Percentiles rank a stretch among this genome's conserved stretches.
These are phyloP conservation scores for Parasteatoda lunata DNA, from an alignment of 2,888 invertebrate species.

Conservation along the genomic window DNA sequence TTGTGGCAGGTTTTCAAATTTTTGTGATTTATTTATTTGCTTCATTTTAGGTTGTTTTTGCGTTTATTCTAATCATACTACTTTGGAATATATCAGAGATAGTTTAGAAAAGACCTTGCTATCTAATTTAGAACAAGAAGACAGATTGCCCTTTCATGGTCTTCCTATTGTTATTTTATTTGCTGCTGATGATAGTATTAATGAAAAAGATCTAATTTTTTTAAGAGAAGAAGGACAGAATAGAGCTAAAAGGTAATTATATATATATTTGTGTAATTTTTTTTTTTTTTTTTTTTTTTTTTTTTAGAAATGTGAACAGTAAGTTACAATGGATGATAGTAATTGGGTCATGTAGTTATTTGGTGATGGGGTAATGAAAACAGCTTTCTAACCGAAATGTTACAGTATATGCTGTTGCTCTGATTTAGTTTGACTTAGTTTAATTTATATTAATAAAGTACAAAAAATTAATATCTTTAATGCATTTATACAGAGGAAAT, in stretches of 20 bases:
- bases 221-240: constrained; percentile 92
- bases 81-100: constrained; percentile 92
- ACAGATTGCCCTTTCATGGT: constrained; percentile 87
- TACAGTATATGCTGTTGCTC: no score
- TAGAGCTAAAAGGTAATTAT: constrained; percentile 85
- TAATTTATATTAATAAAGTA: no score
- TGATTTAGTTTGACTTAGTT: no score
- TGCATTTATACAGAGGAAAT: no score
- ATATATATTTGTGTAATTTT: no score
- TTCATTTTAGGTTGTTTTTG: constrained; percentile 76
- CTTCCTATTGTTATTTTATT: constrained; percentile 93
- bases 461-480: no score
- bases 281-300: no score
- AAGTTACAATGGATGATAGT: no score
- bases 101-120: constrained; percentile 92
- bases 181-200: constrained; percentile 87
- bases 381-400: no score
- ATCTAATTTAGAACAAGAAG: constrained; percentile 91
- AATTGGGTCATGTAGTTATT: no score
- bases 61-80: constrained; percentile 89
- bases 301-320: no score
- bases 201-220: constrained; percentile 88
- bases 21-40: not conserved
- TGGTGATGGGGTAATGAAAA: no score
- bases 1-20: not conserved